phyloP scores from a whole-genome alignment of 2,113 vertebrate genomes.

The Phrynocephalus versicolor region DNA sequence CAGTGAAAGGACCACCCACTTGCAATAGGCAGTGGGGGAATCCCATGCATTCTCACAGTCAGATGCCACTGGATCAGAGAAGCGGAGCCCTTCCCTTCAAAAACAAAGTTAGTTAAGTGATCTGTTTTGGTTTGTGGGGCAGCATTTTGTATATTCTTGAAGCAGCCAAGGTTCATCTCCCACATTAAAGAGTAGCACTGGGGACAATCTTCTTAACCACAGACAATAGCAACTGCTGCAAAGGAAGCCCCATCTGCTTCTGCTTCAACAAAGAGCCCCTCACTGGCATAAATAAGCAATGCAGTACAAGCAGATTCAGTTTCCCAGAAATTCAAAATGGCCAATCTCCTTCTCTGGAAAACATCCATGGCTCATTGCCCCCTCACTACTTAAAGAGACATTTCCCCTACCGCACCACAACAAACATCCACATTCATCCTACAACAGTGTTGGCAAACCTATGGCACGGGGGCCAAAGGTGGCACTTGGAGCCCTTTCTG shows the following conservation, averaged over 20 bases:
- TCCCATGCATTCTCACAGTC: background rate
- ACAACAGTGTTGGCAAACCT: too few relatives aligned
- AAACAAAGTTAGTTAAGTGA: background rate
- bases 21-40: background rate
- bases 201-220: background rate
- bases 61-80: background rate
- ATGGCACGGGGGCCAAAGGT: too few relatives aligned
- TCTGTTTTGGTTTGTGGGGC: background rate
- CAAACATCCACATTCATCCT: background rate
- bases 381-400: background rate
- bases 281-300: rapidly evolving
- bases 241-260: background rate
- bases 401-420: background rate
- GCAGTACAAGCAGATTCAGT: background rate
- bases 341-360: background rate
- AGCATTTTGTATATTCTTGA: background rate
- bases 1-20: background rate
- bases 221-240: background rate
- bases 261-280: background rate
- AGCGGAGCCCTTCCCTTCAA: too few relatives aligned
- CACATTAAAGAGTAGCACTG: background rate
- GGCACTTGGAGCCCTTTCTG: too few relatives aligned
- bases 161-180: background rate
- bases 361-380: background rate
- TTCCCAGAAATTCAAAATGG: background rate